These are phyloP conservation scores for Drosophila nasuta DNA, from an alignment of 1,140 invertebrate species.

Conservation along the genomic window DNA sequence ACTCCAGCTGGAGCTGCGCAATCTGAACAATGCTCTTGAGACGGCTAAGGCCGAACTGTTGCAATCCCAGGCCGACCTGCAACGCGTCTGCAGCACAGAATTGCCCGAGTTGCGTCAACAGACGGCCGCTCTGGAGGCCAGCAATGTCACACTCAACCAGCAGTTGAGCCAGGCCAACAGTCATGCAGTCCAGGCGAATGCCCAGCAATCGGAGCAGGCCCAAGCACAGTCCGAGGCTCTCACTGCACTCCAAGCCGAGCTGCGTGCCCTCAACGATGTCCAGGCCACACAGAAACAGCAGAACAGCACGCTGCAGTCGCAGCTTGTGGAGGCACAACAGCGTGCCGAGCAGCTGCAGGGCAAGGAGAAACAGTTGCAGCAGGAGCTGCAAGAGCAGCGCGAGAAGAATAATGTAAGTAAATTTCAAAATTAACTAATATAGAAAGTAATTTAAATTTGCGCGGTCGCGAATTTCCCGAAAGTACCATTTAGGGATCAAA, in stretches of 20 bases:
- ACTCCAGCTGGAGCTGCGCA: constrained; percentile 72
- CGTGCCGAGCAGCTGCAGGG: constrained; percentile 58
- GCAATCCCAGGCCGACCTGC: constrained; percentile 58
- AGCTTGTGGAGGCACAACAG: constrained; percentile 67
- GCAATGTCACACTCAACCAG: constrained; percentile 47
- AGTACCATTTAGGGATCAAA: not conserved
- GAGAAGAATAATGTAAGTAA: constrained; percentile 91
- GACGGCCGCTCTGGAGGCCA: constrained; percentile 40
- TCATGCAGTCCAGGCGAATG: constrained; percentile 52
- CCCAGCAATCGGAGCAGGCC: constrained; percentile 65
- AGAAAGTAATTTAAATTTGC: not conserved
- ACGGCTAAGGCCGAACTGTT: constrained; percentile 59
- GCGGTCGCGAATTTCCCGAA: not conserved
- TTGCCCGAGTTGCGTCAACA: constrained; percentile 64
- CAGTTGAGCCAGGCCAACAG: constrained; percentile 57
- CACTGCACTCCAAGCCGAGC: constrained; percentile 50
- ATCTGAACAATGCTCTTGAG: constrained; percentile 72
- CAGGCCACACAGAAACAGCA: constrained; percentile 58
- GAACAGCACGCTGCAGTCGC: constrained; percentile 55
- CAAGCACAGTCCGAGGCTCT: constrained; percentile 56
- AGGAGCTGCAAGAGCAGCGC: constrained; percentile 88
- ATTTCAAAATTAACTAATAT: not conserved
- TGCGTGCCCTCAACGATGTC: constrained; percentile 44
- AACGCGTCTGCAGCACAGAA: constrained; percentile 57
- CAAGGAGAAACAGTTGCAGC: constrained; percentile 71